Percentiles rank a stretch among this genome's conserved stretches.
Conservation (phyloP, 2,888 invertebrate species). For the Salticus scenicus region DNA sequence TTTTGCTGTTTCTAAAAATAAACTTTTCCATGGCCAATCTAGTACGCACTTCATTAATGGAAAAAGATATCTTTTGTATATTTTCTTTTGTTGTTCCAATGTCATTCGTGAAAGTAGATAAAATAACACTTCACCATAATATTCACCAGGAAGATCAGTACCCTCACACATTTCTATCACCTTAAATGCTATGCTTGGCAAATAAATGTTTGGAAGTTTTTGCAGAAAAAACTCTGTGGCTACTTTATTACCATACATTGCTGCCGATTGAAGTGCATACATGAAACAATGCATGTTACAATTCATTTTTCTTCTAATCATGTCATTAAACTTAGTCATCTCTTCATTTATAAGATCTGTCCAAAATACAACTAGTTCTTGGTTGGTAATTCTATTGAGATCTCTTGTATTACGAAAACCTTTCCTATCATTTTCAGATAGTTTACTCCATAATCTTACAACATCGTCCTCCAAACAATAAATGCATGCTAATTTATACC, state of each 20-base stretch:
- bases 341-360: constrained; percentile 49
- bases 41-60: constrained; percentile 42
- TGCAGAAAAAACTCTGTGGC: constrained; percentile 55
- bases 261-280: constrained; percentile 51
- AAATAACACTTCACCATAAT: constrained; percentile 55
- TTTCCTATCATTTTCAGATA: constrained; percentile 30
- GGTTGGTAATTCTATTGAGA: constrained; percentile 13
- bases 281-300: constrained; percentile 24
- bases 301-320: constrained; percentile 22
- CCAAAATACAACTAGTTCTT: constrained; percentile 49
- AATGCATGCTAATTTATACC: constrained; percentile 29
- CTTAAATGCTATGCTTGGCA: constrained; percentile 37
- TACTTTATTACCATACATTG: constrained; percentile 50
- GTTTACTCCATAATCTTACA: constrained; percentile 32
- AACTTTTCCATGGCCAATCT: constrained; percentile 49
- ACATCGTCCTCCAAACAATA: constrained; percentile 35
- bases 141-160: constrained; percentile 43
- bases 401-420: constrained; percentile 23
- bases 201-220: constrained; percentile 43
- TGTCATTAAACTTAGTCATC: constrained; percentile 18
- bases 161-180: not conserved
- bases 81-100: constrained; percentile 43
- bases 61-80: constrained; percentile 35
- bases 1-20: constrained; percentile 43
- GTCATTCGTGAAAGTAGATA: constrained; percentile 58